phyloP scores from a whole-genome alignment of 2,888 invertebrate species.

The Dioctria rufipes region DNA sequence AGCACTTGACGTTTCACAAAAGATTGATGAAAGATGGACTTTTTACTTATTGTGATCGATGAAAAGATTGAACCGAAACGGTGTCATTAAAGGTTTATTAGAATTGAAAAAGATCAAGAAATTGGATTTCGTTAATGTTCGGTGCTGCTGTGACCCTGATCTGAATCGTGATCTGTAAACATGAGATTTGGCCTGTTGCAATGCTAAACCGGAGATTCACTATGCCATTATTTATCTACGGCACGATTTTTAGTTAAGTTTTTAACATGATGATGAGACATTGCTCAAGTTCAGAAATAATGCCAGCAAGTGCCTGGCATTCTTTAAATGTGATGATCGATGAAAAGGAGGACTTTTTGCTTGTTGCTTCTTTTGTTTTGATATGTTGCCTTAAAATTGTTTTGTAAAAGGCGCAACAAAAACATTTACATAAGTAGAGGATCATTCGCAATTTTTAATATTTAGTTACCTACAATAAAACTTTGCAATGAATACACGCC shows the following conservation, averaged over 20 bases:
- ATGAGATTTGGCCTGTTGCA: slow-evolving; percentile 54
- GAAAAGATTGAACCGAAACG: slow-evolving; percentile 47
- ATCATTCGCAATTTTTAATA: too few relatives aligned
- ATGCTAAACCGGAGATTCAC: slow-evolving; percentile 40
- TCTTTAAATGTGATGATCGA: slow-evolving; percentile 17
- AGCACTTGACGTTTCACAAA: slow-evolving; percentile 54
- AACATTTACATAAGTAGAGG: background rate
- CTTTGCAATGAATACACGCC: too few relatives aligned
- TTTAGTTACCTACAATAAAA: too few relatives aligned
- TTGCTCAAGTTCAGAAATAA: slow-evolving; percentile 57
- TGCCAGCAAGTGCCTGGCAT: slow-evolving; percentile 52
- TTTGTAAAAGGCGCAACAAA: background rate
- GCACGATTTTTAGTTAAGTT: slow-evolving; percentile 52
- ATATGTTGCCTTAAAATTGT: background rate
- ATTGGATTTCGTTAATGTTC: slow-evolving; percentile 50
- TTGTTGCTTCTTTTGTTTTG: background rate
- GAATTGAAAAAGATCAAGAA: slow-evolving; percentile 49
- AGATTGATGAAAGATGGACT: slow-evolving; percentile 56
- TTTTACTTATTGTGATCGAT: slow-evolving; percentile 53
- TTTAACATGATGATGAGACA: slow-evolving; percentile 53
- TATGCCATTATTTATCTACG: slow-evolving; percentile 47
- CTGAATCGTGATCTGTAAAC: slow-evolving; percentile 59
- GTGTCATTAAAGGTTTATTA: slow-evolving; percentile 49
- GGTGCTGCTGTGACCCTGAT: slow-evolving; percentile 57
- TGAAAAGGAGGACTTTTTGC: background rate